A percentile compares a stretch with the other conserved stretches of the same genome.
These are phyloP conservation scores for Fregata magnificens DNA, from an alignment of 2,113 vertebrate genomes.

Conservation along the genomic window DNA sequence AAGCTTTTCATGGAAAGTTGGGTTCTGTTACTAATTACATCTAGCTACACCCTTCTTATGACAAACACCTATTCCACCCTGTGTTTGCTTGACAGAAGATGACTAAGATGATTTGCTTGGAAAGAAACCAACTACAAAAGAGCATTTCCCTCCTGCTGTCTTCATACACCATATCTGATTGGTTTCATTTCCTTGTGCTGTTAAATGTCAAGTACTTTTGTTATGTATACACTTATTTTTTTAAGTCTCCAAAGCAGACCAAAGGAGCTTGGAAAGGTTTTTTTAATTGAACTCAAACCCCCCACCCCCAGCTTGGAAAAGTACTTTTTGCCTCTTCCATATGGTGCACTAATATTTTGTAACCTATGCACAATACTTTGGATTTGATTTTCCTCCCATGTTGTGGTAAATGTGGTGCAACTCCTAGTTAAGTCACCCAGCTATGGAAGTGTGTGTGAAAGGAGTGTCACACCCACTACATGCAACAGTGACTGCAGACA, in stretches of 20 bases:
- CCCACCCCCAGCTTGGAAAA: background rate
- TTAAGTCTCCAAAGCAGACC: background rate
- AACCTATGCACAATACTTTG: background rate
- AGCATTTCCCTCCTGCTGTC: constrained; percentile 1
- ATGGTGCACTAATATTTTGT: background rate
- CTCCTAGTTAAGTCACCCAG: background rate
- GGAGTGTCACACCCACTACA: background rate
- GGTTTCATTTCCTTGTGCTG: background rate
- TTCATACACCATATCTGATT: background rate
- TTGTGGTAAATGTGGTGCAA: background rate
- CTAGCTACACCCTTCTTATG: background rate
- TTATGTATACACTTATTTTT: background rate
- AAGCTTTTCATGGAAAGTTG: constrained; percentile 3
- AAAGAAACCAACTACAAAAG: background rate
- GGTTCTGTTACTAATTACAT: background rate
- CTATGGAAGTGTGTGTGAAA: background rate
- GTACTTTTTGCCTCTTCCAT: background rate
- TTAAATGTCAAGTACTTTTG: constrained; percentile 2
- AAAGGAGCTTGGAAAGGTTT: background rate
- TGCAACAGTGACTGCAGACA: background rate
- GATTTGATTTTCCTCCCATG: background rate
- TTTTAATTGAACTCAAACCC: background rate
- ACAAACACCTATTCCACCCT: background rate
- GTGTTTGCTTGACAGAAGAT: background rate
- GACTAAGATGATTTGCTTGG: background rate